Base-by-base conservation (phyloP, 1,140 invertebrate species). In the Brachionus asplanchnoidis region DNA sequence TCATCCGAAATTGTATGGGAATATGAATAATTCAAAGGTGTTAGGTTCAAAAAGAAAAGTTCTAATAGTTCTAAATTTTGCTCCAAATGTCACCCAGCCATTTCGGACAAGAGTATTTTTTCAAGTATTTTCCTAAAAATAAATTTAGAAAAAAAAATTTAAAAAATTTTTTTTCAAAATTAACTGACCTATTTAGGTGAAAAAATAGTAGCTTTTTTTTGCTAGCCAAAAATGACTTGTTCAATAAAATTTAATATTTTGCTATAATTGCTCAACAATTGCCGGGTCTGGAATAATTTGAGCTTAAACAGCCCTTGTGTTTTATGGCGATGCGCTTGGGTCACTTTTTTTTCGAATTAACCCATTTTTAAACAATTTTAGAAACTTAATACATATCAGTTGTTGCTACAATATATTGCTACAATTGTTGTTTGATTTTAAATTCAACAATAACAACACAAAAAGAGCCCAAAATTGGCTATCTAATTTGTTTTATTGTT, bases 401-500 rank as follows among this genome's bases (percentile, higher is more conserved):
- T 73, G 32, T 73, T 73, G 36, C 17, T 40, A 73, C 40, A 73
- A 73, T 40, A 42, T 40, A 42, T 73, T 40, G 68, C 40, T 73
- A 42, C 68, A 73, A 40, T 73, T 73, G 68, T 73, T 73, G 36
- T 73, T 73, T 73, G 68, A 42, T 73, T 20, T 40, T 73, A 42
- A 40, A 42, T n/a, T 42, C 20, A 40, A 20, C 40, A 73, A 40
- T 73, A 73, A 40, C 32, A 73, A 73, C 9, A 40, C 20, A 42
- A 14, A 40, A 73, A 73, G 40, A 73, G 36, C 28, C 28, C 68
- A 73, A 73, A 36, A 73, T 73, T 73, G 68, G 40, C 68, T 73
- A 73, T 73, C 68, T 73, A 73, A 73, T 73, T 73, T 73, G 68
- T 73, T 73, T 40, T 73, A 42, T 73, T 73, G 36, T 73, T 73